Base-by-base conservation (phyloP, 2,797 vertebrate species). In the Tachyglossus aculeatus region DNA sequence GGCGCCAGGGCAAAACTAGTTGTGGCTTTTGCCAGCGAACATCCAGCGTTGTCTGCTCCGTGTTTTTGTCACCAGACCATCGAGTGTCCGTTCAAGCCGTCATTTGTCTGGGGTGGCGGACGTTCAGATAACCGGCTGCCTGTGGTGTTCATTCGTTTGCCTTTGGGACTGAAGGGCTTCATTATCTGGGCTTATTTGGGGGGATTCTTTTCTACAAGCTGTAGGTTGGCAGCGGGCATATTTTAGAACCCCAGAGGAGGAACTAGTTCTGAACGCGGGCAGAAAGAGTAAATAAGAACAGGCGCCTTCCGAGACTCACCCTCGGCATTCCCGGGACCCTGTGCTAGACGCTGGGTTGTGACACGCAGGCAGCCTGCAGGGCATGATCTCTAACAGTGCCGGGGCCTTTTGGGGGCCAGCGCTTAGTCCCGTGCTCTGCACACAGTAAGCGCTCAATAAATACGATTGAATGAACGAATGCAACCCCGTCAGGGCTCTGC, bases 211-310 rank as follows among this genome's bases (percentile, higher is more conserved):
- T 51, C 21, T 67, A 34, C 11, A 24, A n/a, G 43, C 41, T 56
- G 50, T 41, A 18, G n/a, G 5, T 27, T 38, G 31, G 25, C 4
- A 52, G 16, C 44, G 50, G 31, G 12, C 51, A 38, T 55, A 36
- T 25, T 65, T 67, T 29, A 66, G 50, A 62, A 78, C 39, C 25
- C n/a, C 40, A 53, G 10, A 48, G 16, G 25, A 57, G 33, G 24
- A 34, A 18, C 15, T 50, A 6, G 19, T 71, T 58, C 12, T 54
- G 27, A 47, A 29, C 15, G 47, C 40, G 32, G 22, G 12, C 10
- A 57, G 19, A 10, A 41, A 1, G 59, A 36, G 37, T 18, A 57
- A 58, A 34, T 36, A 39, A n/a, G 43, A n/a, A n/a, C n/a, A n/a
- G n/a, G n/a, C n/a, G n/a, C n/a, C n/a, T n/a, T n/a, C n/a, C 40